Conservation (phyloP, 2,888 invertebrate genomes). For the Hesperia comma region DNA sequence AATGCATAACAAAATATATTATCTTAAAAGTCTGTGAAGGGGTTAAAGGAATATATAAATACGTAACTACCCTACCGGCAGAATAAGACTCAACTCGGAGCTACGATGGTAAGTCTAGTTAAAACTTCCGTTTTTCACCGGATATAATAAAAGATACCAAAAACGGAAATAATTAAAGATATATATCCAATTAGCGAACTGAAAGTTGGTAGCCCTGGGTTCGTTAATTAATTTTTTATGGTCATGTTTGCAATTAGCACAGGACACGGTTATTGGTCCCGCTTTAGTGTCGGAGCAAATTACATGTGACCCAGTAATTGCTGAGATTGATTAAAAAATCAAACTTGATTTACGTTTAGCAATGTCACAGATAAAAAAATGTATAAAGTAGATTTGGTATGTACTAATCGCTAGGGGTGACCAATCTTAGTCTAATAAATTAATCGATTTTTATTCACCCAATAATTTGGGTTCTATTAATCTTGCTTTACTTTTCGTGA, state of each 20-base stretch:
- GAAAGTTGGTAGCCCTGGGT: slow-evolving; percentile 41
- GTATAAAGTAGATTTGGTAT: neutral
- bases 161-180: too few species aligned
- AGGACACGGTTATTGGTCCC: slow-evolving; percentile 54
- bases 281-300: slow-evolving; percentile 59
- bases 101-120: too few species aligned
- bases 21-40: too few species aligned
- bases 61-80: too few species aligned
- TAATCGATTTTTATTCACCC: neutral
- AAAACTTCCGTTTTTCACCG: too few species aligned
- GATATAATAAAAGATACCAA: too few species aligned
- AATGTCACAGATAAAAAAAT: slow-evolving; percentile 9
- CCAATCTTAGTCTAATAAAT: neutral
- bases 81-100: too few species aligned
- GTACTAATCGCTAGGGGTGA: neutral
- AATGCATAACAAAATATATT: too few species aligned
- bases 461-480: too few species aligned
- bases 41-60: too few species aligned
- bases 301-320: slow-evolving; percentile 60
- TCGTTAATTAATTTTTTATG: slow-evolving; percentile 74
- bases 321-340: slow-evolving; percentile 51
- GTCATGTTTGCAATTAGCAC: slow-evolving; percentile 71
- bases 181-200: neutral
- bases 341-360: slow-evolving; percentile 27
- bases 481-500: too few species aligned